Conservation (phyloP, 2,888 invertebrate species). For the Dendrolimus pini region DNA sequence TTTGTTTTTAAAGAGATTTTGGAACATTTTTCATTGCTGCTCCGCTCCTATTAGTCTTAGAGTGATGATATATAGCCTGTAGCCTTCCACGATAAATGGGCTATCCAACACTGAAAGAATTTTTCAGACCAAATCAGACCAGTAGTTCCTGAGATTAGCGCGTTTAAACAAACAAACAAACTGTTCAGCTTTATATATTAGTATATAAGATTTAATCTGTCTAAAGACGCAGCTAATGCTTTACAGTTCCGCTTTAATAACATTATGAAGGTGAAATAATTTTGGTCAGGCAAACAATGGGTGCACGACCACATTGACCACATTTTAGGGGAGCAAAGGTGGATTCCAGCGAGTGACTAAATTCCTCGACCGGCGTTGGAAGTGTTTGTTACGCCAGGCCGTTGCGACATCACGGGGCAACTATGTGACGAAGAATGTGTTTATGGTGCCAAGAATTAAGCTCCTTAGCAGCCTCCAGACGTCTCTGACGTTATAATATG, state of each 20-base stretch:
- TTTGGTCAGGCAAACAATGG: slow-evolving; percentile 40
- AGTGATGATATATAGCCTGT: too few species aligned
- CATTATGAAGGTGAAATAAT: slow-evolving; percentile 53
- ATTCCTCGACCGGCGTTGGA: slow-evolving; percentile 52
- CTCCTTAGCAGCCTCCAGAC: slow-evolving; percentile 47
- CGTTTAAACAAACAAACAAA: too few species aligned
- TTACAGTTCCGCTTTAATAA: slow-evolving; percentile 44
- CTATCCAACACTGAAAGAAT: too few species aligned
- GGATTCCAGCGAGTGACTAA: slow-evolving; percentile 54
- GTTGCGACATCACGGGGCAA: slow-evolving; percentile 61
- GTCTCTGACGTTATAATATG: slow-evolving; percentile 11
- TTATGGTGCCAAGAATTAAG: slow-evolving; percentile 70
- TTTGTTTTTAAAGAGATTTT: too few species aligned
- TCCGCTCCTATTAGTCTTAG: too few species aligned
- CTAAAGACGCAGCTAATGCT: slow-evolving; percentile 46
- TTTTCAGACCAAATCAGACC: too few species aligned
- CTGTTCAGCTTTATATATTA: too few species aligned
- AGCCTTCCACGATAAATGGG: too few species aligned
- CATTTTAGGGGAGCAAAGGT: slow-evolving; percentile 39
- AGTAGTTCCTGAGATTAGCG: too few species aligned
- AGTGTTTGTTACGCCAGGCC: slow-evolving; percentile 52
- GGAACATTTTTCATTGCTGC: too few species aligned
- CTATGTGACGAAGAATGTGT: slow-evolving; percentile 75
- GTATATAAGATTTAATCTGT: slow-evolving; percentile 7
- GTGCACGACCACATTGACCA: slow-evolving; percentile 23